Conservation (phyloP, 2,113 vertebrate genomes). For the Ciconia stormi region DNA sequence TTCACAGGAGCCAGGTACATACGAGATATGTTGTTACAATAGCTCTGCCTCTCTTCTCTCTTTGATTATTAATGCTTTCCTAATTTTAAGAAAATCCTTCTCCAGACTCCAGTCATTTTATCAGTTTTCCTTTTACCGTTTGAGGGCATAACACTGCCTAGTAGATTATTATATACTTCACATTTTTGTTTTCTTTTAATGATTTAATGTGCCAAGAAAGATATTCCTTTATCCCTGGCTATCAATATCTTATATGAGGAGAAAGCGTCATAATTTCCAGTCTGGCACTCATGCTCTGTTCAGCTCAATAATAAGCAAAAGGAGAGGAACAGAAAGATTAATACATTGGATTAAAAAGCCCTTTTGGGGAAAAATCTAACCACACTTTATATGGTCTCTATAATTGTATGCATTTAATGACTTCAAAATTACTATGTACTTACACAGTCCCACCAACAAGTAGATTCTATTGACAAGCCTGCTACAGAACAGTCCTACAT, state of each 20-base stretch:
- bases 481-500: background rate
- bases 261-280: background rate
- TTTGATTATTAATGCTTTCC: background rate
- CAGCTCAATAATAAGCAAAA: background rate
- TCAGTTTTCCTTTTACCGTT: background rate
- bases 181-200: background rate
- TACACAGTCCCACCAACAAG: background rate
- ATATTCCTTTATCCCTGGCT: background rate
- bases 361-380: background rate
- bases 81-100: background rate
- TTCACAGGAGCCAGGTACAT: background rate
- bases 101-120: background rate
- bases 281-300: background rate
- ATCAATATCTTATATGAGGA: background rate
- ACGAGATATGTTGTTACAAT: background rate
- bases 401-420: background rate
- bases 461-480: background rate
- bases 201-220: background rate
- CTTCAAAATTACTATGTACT: background rate
- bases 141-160: background rate
- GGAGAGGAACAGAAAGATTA: background rate
- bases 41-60: background rate
- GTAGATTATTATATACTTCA: background rate
- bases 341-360: background rate
- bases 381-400: background rate